Conservation (phyloP, 2,113 vertebrate species). For the Hemicordylus capensis region DNA sequence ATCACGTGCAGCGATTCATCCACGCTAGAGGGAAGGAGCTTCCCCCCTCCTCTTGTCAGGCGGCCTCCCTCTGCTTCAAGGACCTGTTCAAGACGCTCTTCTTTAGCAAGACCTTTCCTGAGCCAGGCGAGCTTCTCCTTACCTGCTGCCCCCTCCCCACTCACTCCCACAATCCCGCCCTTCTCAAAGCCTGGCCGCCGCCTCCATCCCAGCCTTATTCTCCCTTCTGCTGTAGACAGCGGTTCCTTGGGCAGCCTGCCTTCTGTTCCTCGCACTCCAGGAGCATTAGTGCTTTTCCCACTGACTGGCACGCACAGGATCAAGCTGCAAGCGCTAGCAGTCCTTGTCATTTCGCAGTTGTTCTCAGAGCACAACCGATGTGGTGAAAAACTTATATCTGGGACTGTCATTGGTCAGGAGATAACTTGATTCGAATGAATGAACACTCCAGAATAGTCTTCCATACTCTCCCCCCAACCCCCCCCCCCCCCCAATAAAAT, state of each 20-base stretch:
- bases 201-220: not conserved
- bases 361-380: too few species aligned
- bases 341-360: too few species aligned
- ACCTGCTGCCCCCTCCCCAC: not conserved
- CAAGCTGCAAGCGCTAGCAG: not conserved
- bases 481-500: too few species aligned
- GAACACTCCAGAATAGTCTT: not conserved
- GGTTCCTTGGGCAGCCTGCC: not conserved
- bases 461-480: not conserved
- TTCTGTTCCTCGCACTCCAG: too few species aligned
- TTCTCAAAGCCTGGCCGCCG: not conserved
- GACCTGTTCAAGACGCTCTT: not conserved
- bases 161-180: not conserved
- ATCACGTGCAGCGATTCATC: not conserved
- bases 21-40: not conserved
- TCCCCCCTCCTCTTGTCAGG: not conserved
- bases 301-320: not conserved
- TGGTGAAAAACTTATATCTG: too few species aligned
- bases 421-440: too few species aligned
- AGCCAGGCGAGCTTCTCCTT: not conserved
- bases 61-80: not conserved
- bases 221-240: not conserved
- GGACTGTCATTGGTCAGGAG: too few species aligned
- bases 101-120: not conserved
- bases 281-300: too few species aligned